Evolutionary conservation across 2,113 vertebrate species (phyloP).

Genomic region (Dipodomys spectabilis): DNA sequence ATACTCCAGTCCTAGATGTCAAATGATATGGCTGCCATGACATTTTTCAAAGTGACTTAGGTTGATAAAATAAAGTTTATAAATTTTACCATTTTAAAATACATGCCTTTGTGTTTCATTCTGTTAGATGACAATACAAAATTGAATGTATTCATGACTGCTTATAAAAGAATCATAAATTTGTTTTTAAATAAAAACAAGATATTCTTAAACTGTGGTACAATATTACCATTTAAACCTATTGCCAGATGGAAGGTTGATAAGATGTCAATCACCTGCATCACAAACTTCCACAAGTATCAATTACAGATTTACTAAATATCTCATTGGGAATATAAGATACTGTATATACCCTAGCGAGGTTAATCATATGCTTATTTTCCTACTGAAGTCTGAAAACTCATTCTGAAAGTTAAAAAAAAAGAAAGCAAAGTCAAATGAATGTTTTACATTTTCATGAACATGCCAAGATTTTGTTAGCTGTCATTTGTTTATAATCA

Average conservation of each 20-base stretch:
- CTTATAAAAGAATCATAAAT: neutral
- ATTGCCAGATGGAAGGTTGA: neutral
- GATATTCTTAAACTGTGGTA: neutral
- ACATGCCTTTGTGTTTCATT: neutral
- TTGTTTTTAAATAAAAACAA: neutral
- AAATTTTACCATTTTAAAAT: neutral
- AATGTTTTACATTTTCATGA: neutral
- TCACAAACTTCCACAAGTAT: neutral
- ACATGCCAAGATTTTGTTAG: neutral
- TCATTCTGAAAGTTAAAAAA: conserved; percentile 25
- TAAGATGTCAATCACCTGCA: neutral
- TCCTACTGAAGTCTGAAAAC: neutral
- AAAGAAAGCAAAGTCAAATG: neutral
- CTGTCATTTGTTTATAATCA: neutral
- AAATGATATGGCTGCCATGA: neutral
- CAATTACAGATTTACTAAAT: neutral
- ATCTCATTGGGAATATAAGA: neutral
- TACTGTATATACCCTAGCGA: too few relatives aligned
- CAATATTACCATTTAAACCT: neutral
- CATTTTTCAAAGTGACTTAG: conserved; percentile 1
- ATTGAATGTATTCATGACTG: neutral
- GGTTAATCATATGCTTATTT: too few relatives aligned
- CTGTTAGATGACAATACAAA: neutral
- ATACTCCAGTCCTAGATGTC: neutral
- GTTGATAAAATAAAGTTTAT: neutral